Conservation (phyloP, 2,888 invertebrate genomes). For the Thecophora atra region DNA sequence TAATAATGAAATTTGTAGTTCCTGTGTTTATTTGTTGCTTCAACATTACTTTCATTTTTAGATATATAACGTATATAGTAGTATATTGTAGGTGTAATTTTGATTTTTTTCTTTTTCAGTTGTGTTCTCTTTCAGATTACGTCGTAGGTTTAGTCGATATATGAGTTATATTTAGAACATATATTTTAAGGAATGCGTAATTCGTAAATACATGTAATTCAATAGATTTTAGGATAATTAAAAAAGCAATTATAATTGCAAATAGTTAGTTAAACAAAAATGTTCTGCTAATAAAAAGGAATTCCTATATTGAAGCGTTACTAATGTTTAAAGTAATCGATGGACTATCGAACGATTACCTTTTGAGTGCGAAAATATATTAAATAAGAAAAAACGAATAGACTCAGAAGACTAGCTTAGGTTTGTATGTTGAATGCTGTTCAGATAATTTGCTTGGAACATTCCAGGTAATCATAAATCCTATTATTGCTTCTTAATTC, state of each 20-base stretch:
- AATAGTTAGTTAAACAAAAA: neutral
- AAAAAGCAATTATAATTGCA: neutral
- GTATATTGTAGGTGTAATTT: neutral
- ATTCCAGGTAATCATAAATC: neutral
- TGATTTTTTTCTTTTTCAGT: slow-evolving; percentile 5
- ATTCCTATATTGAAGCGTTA: neutral
- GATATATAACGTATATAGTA: slow-evolving; percentile 24
- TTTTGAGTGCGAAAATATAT: neutral
- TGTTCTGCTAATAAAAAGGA: neutral
- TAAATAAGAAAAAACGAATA: slow-evolving; percentile 8
- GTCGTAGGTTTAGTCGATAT: neutral
- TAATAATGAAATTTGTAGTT: neutral
- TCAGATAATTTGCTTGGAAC: slow-evolving; percentile 6
- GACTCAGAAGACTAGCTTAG: slow-evolving; percentile 28
- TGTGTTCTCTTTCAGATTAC: neutral
- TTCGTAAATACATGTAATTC: slow-evolving; percentile 8
- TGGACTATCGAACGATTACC: neutral
- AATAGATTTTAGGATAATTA: neutral
- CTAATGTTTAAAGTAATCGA: slow-evolving; percentile 1
- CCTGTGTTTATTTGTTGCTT: neutral
- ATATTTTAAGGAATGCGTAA: slow-evolving; percentile 31
- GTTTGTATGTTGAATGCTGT: too few species aligned
- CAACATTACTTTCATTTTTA: slow-evolving; percentile 4
- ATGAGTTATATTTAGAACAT: slow-evolving; percentile 18
- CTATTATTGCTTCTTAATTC: slow-evolving; percentile 23